Percentiles rank a stretch among this genome's conserved stretches.
phyloP scores from a whole-genome alignment of 1,140 invertebrate species.

The Calycopis cecrops region DNA sequence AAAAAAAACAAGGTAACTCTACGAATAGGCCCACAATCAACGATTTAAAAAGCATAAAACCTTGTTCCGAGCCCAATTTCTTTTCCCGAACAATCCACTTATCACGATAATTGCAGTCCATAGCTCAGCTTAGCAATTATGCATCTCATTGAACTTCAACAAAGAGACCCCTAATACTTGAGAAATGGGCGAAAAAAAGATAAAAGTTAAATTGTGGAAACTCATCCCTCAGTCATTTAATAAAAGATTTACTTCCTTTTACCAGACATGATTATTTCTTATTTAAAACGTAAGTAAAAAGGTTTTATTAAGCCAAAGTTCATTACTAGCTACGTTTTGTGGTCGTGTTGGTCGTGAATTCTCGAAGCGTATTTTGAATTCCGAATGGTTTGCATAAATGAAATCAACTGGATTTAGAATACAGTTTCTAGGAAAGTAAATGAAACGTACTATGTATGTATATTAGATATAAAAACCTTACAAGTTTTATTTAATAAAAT shows the following conservation, averaged over 20 bases:
- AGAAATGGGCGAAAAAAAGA: background rate
- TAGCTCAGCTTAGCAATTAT: constrained; percentile 2
- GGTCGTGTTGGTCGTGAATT: background rate
- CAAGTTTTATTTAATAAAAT: no score
- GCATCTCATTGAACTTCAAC: no score
- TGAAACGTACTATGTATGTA: no score
- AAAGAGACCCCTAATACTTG: background rate
- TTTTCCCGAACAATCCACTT: no score
- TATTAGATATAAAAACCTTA: no score
- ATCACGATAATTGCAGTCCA: no score
- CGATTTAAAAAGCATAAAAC: no score
- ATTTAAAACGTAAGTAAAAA: no score
- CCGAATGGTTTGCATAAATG: background rate
- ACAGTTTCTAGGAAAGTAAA: constrained; percentile 1
- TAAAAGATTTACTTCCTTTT: background rate
- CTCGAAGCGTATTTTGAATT: no score
- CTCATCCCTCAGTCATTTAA: background rate
- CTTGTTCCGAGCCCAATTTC: no score
- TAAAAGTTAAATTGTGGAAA: constrained; percentile 2
- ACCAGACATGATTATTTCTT: background rate
- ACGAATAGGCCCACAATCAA: no score
- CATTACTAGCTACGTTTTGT: constrained; percentile 7
- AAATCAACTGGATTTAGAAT: constrained; percentile 4
- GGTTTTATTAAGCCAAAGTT: background rate
- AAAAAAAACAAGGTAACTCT: background rate